Percentiles rank a stretch among this genome's conserved stretches.
Conservation (phyloP, 30 jellyfish, hydroid and myxozoan species). For the Cassiopea xamachana region DNA sequence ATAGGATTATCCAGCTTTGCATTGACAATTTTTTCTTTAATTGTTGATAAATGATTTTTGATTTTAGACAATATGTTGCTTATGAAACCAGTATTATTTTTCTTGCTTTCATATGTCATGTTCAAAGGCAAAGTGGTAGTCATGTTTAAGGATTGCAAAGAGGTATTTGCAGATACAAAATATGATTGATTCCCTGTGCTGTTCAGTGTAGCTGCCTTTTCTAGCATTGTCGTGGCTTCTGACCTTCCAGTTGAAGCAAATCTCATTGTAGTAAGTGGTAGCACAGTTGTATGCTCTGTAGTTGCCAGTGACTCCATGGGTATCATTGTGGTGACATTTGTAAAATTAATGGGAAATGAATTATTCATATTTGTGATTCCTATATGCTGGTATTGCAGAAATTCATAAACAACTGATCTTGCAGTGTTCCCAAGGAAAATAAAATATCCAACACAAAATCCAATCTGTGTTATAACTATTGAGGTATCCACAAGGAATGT, state of each 20-base stretch:
- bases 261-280: background rate
- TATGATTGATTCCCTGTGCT: background rate
- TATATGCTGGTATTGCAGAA: constrained; percentile 21
- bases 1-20: constrained; percentile 72
- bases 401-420: constrained; percentile 80
- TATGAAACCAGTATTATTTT: background rate
- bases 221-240: background rate
- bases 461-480: constrained; percentile 89
- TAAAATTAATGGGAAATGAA: constrained; percentile 27
- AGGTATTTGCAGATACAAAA: background rate
- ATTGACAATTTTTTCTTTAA: constrained; percentile 2
- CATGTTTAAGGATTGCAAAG: background rate
- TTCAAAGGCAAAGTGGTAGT: background rate
- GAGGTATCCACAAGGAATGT: constrained; percentile 87
- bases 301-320: background rate
- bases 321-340: background rate
- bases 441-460: constrained; percentile 92
- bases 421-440: constrained; percentile 92
- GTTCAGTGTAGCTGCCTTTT: background rate
- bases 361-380: constrained; percentile 25
- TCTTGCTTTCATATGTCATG: background rate
- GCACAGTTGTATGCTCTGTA: background rate
- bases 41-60: constrained; percentile 1
- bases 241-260: background rate
- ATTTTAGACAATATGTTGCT: constrained; percentile 11